Conservation (phyloP, 2,797 vertebrate species). For the Naso thynnoides region DNA sequence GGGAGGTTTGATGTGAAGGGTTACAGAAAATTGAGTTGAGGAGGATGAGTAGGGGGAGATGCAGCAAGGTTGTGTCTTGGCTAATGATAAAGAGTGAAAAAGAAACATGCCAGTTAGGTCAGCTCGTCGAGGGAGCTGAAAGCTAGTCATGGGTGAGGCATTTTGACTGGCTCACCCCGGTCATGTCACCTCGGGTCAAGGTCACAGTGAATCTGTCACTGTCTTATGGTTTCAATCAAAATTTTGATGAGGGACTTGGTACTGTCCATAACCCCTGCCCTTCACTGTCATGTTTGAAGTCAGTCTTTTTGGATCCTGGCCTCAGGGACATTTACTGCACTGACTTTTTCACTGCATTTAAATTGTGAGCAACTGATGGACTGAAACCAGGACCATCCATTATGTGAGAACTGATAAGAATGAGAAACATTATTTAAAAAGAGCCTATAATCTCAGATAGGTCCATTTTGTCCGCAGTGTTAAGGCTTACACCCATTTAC, state of each 20-base stretch:
- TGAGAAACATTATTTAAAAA: constrained; percentile 18
- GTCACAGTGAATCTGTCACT: constrained; percentile 72
- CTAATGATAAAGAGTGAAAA: constrained; percentile 59
- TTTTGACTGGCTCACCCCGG: constrained; percentile 47
- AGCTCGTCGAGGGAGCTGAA: constrained; percentile 35
- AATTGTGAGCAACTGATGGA: constrained; percentile 8
- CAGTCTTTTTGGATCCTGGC: constrained; percentile 52
- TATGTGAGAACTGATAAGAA: constrained; percentile 21
- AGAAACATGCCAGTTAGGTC: constrained; percentile 54
- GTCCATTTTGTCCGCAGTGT: background rate
- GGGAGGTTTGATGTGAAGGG: constrained; percentile 68
- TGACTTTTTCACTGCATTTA: constrained; percentile 43
- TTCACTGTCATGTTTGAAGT: constrained; percentile 71
- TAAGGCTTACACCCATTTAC: background rate
- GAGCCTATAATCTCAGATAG: constrained; percentile 3
- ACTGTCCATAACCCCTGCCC: constrained; percentile 66
- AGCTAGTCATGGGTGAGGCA: constrained; percentile 38
- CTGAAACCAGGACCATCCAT: constrained; percentile 20
- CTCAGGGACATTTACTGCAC: constrained; percentile 39
- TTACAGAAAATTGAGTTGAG: constrained; percentile 64
- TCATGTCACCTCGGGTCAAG: constrained; percentile 74
- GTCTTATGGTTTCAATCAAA: constrained; percentile 80
- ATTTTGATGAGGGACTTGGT: constrained; percentile 76
- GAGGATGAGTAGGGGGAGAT: constrained; percentile 57
- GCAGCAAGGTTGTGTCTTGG: constrained; percentile 40